These are phyloP conservation scores for Entomobrya proxima DNA, from an alignment of 2,888 invertebrate species.

Conservation along the genomic window DNA sequence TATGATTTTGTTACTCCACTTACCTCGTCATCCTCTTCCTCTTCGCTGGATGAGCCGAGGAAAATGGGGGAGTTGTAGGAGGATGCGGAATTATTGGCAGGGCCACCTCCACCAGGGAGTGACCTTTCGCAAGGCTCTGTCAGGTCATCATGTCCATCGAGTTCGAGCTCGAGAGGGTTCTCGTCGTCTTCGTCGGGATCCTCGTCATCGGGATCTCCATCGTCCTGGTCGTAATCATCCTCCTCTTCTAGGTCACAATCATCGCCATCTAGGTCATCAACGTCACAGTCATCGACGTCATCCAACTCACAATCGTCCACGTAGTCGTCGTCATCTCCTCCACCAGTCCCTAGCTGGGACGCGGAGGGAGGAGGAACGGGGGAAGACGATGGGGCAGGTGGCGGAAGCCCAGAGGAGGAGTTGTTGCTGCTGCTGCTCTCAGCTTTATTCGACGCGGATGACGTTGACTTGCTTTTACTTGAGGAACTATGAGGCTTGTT, in stretches of 20 bases:
- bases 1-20: background rate
- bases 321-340: slow-evolving; percentile 65
- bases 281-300: slow-evolving; percentile 64
- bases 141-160: slow-evolving; percentile 65
- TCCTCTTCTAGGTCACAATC: slow-evolving; percentile 73
- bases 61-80: slow-evolving; percentile 70
- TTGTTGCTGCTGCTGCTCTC: slow-evolving; percentile 38
- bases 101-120: slow-evolving; percentile 68
- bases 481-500: slow-evolving; percentile 66
- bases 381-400: slow-evolving; percentile 69
- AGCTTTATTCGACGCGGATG: slow-evolving; percentile 36
- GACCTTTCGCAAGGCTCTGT: slow-evolving; percentile 63
- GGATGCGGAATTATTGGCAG: slow-evolving; percentile 69
- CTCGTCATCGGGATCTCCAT: slow-evolving; percentile 62
- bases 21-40: slow-evolving; percentile 73
- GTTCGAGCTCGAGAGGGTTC: slow-evolving; percentile 67
- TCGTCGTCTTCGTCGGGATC: slow-evolving; percentile 60
- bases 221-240: slow-evolving; percentile 71
- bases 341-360: slow-evolving; percentile 37
- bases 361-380: slow-evolving; percentile 56
- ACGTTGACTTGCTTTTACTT: slow-evolving; percentile 58
- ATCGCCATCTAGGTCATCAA: slow-evolving; percentile 69
- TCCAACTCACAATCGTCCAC: slow-evolving; percentile 68
- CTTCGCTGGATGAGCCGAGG: slow-evolving; percentile 70
- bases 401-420: slow-evolving; percentile 51